Base-by-base conservation (phyloP, 2,797 vertebrate genomes). In the Atherinosoma microstoma region DNA sequence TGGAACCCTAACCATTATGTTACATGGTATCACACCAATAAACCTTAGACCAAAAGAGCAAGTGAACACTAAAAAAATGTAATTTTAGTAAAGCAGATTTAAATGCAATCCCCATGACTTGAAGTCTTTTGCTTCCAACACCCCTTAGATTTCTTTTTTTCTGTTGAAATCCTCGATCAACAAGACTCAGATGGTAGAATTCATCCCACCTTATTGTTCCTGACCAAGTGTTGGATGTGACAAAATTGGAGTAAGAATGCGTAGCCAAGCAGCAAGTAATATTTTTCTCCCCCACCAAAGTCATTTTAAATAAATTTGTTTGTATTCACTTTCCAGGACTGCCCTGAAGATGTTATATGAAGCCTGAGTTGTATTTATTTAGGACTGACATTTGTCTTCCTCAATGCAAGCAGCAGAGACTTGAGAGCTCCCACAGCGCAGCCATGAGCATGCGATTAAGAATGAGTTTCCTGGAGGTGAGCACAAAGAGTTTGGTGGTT, bases 391-490 rank as follows among this genome's bases (percentile, higher is more conserved):
- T 90, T 87, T 84, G 64, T 82, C 76, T 69, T 72, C 60, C 53
- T 68, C 57, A 57, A 45, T 72, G 73, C 59, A 80, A 79, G 79
- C 87, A 83, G 75, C 27, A 32, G 70, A 87, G 80, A 82, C 79
- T 73, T 67, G 65, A 67, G 69, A 83, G 82, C 84, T 83, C 87
- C 74, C 82, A 62, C 62, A 8, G 80, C 74, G 78, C 84, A 70
- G 76, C 80, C 67, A 49, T 53, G 77, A 89, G 82, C 70, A 63
- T 64, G 67, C 45, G 80, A 90, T 90, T 90, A 90, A 90, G 89
- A 91, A 83, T 77, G 71, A 86, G 70, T 76, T 84, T 92, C 78
- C 78, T 90, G 90, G 93, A 94, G 93, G 94, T 95, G 93, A 94
- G 91, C 78, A 67, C 83, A 86, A 89, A 89, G 80, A 90, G 87